phyloP scores from a whole-genome alignment of 35 echinoderm and acorn worm genomes.

The Chiridota heheva region DNA sequence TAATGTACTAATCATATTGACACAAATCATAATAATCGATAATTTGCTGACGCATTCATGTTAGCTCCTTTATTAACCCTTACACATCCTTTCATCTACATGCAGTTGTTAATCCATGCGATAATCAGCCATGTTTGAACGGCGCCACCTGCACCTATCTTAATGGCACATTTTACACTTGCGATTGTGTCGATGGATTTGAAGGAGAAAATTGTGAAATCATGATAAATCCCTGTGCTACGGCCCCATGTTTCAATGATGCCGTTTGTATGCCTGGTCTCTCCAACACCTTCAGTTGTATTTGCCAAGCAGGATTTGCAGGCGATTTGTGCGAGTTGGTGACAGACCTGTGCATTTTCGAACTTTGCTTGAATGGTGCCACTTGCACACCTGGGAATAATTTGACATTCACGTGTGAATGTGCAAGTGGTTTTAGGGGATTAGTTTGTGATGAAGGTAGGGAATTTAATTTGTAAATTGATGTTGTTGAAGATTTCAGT shows the following conservation, averaged over 20 bases:
- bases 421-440: conserved; percentile 48
- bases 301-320: not conserved
- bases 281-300: conserved; percentile 13
- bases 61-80: too few species aligned
- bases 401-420: conserved; percentile 28
- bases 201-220: conserved; percentile 6
- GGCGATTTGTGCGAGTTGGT: not conserved
- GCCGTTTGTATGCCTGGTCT: not conserved
- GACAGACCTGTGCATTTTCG: not conserved
- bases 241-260: too few species aligned
- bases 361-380: conserved; percentile 38
- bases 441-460: conserved; percentile 60
- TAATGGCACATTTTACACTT: not conserved
- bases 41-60: too few species aligned
- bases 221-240: not conserved
- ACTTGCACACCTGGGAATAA: not conserved
- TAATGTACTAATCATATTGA: too few species aligned
- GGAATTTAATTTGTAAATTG: too few species aligned
- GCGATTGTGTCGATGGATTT: conserved; percentile 10
- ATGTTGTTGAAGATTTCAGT: too few species aligned
- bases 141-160: conserved; percentile 26
- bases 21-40: too few species aligned
- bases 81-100: too few species aligned
- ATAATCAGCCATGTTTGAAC: conserved; percentile 17
- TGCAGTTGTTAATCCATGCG: conserved; percentile 38